Evolutionary conservation across 2,888 invertebrate species (phyloP), one percentile per base, ranked within the genome.

Genomic region (Archips xylosteana): DNA sequence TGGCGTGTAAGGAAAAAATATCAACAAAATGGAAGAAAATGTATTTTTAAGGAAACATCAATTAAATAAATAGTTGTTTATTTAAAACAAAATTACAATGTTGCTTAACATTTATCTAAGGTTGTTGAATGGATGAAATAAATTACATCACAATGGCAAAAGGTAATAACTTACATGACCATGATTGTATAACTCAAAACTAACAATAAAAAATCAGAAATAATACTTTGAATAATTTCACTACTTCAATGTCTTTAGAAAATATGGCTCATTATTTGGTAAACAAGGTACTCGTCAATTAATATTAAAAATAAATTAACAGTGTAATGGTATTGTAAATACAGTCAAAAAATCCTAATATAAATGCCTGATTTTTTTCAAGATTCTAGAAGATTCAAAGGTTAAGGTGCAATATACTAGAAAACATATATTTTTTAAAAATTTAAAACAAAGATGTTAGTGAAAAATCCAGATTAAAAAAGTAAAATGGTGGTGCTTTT

Each of bases 141-240:
- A 47, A 66, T 36, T 32, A 71, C n/a, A 39, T 62, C 32, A 23
- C 54, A 51, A 49, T 47, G 70, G 47, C 23, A 8, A 49, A 51
- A 59, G 54, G 67, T 47, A 73, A 75, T 76, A 74, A 75, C 70
- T 76, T 63, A 74, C 13, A 75, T 70, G 76, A 74, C 64, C 45
- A 54, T 69, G 69, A 74, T 74, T 59, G 59, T 62, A 64, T 49
- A 59, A 12, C 59, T 57, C 57, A 61, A 68, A 15, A 51, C 23
- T 63, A 73, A 69, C 63, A 60, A 65, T 57, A 63, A 67, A 67
- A 64, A 70, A 65, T 45, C 42, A 39, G 68, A 51, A 75, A 75
- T 76, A 77, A 77, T 76, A 77, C 76, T 76, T 77, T 64, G 61
- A n/a, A 59, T 69, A 73, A 77, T 72, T 74, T 75, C 71, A 69